Base-by-base conservation (phyloP, 2,113 vertebrate species). In the Corythoichthys haematopterus region DNA sequence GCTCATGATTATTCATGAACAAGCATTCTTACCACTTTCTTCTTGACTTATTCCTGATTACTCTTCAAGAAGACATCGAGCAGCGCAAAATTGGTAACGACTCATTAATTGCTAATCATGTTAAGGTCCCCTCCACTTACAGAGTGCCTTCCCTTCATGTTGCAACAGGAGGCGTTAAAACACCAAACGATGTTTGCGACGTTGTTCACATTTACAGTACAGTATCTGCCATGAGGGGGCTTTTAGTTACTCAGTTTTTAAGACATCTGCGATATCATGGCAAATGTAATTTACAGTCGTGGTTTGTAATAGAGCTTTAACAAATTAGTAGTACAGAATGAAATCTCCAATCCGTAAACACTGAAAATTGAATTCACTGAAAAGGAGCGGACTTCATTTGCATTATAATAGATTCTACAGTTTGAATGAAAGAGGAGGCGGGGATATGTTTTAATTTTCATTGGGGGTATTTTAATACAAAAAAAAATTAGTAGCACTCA, bases 51-150 rank as follows among this genome's bases (percentile, higher is more conserved):
- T 28, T 52, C 50, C 50, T 53, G 50, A 66, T 66, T 52, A 66
- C 37, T 20, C 28, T 50, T 38, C n/a, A 66, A 8, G 9, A 51
- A 66, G 64, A 66, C 50, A 40, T 37, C 13, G 64, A 66, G 48
- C 9, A 20, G n/a, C 50, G 16, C 8, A 53, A 66, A 66, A 64
- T 35, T 64, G 46, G 11, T 48, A 48, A 63, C 20, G 36, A 65
- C 48, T 65, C 64, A 65, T 65, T 65, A 51, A 66, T 66, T 66
- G 6, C 63, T 64, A 64, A 64, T 51, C 33, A 60, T 37, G 6
- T 60, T 60, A 40, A 40, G 37, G 14, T 60, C 58, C 57, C 14
- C 57, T 59, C 57, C 58, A 40, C 58, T 43, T 60, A 40, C 36
- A 37, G 12, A 11, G 33, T 5, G 35, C 2, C 35, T 14, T 16